A percentile compares a stretch with the other conserved stretches of the same genome.
phyloP scores from a whole-genome alignment of 2,888 invertebrate species.

The Synanthedon andrenaeformis region DNA sequence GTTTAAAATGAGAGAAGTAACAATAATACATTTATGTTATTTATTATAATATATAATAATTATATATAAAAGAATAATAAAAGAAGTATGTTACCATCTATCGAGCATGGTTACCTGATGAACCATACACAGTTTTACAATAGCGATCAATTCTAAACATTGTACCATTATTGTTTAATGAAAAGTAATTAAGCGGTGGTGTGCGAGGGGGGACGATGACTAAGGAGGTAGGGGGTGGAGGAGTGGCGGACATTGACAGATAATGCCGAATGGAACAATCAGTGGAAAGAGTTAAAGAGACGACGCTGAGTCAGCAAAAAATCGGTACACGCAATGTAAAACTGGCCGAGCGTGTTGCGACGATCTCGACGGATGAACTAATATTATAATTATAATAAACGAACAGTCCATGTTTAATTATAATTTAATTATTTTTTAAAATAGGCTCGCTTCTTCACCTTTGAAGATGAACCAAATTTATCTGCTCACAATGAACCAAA shows the following conservation, averaged over 20 bases:
- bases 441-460: no score
- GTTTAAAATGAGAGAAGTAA: no score
- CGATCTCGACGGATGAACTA: constrained; percentile 3
- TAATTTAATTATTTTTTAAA: no score
- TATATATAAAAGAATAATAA: no score
- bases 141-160: constrained; percentile 21
- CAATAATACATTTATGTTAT: no score
- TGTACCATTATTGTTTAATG: constrained; percentile 57
- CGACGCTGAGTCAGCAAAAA: constrained; percentile 62
- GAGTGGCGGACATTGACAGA: constrained; percentile 47
- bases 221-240: constrained; percentile 7
- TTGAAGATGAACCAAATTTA: no score
- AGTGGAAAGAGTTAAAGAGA: constrained; percentile 57
- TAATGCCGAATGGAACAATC: constrained; percentile 65
- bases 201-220: constrained; percentile 6
- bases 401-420: no score
- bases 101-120: no score
- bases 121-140: constrained; percentile 19
- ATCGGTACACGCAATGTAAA: constrained; percentile 44
- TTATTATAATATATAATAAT: no score
- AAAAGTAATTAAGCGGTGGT: constrained; percentile 63
- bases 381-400: no score
- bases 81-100: no score
- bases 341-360: constrained; percentile 30
- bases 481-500: no score